Conservation (phyloP, 1,140 invertebrate genomes). For the Macrostomum lignano region DNA sequence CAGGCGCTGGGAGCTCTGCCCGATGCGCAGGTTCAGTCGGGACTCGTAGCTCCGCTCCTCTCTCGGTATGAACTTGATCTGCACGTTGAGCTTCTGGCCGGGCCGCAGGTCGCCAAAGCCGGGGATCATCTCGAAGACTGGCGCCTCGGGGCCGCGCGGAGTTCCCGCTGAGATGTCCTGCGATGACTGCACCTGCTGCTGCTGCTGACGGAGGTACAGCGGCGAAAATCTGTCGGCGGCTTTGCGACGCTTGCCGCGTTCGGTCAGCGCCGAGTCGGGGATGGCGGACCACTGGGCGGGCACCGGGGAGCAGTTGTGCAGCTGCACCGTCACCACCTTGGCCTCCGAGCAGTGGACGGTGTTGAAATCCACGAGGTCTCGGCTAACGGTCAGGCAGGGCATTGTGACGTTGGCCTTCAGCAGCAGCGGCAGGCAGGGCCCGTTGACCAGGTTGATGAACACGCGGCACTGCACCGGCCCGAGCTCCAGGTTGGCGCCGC, state of each 20-base stretch:
- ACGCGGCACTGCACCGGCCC: conserved; percentile 19
- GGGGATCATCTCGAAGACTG: too few species aligned
- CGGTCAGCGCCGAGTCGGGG: too few species aligned
- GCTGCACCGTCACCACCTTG: conserved; percentile 22
- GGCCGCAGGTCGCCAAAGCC: too few species aligned
- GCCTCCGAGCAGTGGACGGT: conserved; percentile 25
- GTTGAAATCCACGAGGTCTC: conserved; percentile 21
- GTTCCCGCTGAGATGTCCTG: too few species aligned
- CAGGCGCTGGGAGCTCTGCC: conserved; percentile 24
- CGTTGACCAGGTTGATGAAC: conserved; percentile 23
- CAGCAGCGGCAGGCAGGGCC: conserved; percentile 16
- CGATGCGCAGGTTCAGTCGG: conserved; percentile 19
- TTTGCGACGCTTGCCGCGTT: too few species aligned
- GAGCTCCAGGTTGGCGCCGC: conserved; percentile 22
- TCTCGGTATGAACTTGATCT: conserved; percentile 28
- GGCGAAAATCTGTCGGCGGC: too few species aligned
- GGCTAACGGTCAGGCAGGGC: conserved; percentile 26
- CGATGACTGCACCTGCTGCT: too few species aligned
- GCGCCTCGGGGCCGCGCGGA: too few species aligned
- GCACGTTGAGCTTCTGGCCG: too few species aligned
- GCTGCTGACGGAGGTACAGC: too few species aligned
- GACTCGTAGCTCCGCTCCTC: conserved; percentile 26
- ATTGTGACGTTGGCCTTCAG: conserved; percentile 25
- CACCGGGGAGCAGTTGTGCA: conserved; percentile 25
- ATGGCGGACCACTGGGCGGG: conserved; percentile 25